Conservation (phyloP, 2,113 vertebrate genomes). For the Machaerirhynchus nigripectus region DNA sequence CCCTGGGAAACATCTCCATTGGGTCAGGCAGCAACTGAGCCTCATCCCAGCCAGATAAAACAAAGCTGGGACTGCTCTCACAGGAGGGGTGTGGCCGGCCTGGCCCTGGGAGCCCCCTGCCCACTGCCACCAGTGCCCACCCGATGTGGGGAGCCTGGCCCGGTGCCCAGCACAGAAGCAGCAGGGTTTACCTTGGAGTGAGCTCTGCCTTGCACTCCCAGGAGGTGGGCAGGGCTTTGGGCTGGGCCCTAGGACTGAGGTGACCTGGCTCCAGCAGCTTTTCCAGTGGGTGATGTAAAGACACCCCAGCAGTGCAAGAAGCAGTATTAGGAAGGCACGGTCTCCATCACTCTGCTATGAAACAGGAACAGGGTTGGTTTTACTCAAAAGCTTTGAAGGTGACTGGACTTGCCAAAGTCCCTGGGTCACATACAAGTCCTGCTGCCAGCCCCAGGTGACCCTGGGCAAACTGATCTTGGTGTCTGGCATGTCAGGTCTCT, state of each 20-base stretch:
- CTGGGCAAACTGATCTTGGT: background rate
- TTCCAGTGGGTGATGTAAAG: background rate
- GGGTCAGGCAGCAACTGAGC: background rate
- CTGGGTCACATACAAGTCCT: background rate
- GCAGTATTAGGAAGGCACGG: background rate
- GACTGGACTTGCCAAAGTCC: background rate
- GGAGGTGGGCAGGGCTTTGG: background rate
- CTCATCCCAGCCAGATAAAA: background rate
- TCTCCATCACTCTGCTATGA: background rate
- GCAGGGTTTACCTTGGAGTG: background rate
- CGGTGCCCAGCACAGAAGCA: background rate
- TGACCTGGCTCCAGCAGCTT: background rate
- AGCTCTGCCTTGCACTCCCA: background rate
- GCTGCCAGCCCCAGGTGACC: background rate
- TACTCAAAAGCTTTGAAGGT: background rate
- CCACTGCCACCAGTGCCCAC: background rate
- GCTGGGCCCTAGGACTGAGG: background rate
- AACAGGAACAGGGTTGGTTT: background rate
- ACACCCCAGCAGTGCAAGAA: background rate
- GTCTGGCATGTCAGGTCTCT: background rate
- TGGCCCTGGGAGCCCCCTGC: background rate
- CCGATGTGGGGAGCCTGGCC: accelerated
- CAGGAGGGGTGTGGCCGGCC: accelerated
- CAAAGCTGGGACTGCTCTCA: background rate
- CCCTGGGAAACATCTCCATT: background rate